Percentiles rank a stretch among this genome's conserved stretches.
These are phyloP conservation scores for Cololabis saira DNA, from an alignment of 2,113 vertebrate genomes.

Conservation along the genomic window DNA sequence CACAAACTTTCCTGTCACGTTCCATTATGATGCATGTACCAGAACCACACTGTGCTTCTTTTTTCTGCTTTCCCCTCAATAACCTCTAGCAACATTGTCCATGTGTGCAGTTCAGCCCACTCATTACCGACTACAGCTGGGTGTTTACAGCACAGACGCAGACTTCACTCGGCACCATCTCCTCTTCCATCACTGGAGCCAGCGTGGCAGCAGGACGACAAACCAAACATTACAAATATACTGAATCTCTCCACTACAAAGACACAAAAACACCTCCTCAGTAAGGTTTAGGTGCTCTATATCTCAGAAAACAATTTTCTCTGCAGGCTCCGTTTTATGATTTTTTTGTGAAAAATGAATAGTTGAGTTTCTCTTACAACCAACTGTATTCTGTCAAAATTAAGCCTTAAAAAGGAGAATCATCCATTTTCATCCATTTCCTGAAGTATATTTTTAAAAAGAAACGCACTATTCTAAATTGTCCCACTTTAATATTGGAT, in stretches of 20 bases:
- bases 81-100: slow-evolving; percentile 19
- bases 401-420: too few species aligned
- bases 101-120: neutral
- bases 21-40: slow-evolving; percentile 15
- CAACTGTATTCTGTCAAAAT: too few species aligned
- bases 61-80: slow-evolving; percentile 12
- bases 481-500: too few species aligned
- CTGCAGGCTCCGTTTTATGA: neutral
- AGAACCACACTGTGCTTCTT: slow-evolving; percentile 13
- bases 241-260: slow-evolving; percentile 15
- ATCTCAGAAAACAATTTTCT: neutral
- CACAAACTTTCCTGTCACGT: slow-evolving; percentile 31
- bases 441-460: too few species aligned
- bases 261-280: slow-evolving; percentile 6
- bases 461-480: too few species aligned
- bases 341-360: too few species aligned
- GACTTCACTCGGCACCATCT: slow-evolving; percentile 29
- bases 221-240: slow-evolving; percentile 13
- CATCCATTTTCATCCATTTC: too few species aligned
- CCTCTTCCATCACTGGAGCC: slow-evolving; percentile 35
- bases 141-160: slow-evolving; percentile 11
- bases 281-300: neutral
- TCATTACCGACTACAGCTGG: slow-evolving; percentile 49
- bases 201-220: slow-evolving; percentile 9
- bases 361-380: too few species aligned